phyloP scores from a whole-genome alignment of 2,797 vertebrate species.

The Enteromius anoplus region DNA sequence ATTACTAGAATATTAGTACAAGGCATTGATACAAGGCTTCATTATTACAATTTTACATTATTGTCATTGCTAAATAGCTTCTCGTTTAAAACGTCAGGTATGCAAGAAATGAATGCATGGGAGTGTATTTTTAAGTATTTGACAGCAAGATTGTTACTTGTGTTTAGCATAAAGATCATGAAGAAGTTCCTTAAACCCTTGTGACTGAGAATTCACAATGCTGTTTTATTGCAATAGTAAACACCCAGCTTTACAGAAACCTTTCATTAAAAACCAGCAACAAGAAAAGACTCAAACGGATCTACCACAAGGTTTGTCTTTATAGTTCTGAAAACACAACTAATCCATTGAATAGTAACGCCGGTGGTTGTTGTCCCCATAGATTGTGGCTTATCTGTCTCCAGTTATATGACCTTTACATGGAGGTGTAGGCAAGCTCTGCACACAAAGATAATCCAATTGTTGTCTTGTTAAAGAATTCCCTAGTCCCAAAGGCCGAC shows the following conservation, averaged over 20 bases:
- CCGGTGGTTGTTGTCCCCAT: conserved; percentile 40
- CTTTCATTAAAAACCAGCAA: conserved; percentile 17
- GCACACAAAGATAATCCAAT: conserved; percentile 67
- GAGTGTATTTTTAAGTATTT: not conserved
- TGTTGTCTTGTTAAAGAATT: conserved; percentile 70
- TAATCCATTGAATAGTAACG: conserved; percentile 52
- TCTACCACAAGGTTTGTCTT: not conserved
- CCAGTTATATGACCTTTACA: conserved; percentile 76
- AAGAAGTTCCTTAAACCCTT: conserved; percentile 5
- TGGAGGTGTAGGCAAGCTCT: conserved; percentile 62
- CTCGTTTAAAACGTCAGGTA: not conserved
- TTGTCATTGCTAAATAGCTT: not conserved
- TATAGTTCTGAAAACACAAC: conserved; percentile 45
- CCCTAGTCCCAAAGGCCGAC: conserved; percentile 69
- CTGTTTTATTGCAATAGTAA: conserved; percentile 3
- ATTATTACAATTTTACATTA: not conserved
- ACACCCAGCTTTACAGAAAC: conserved; percentile 6
- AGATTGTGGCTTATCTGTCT: conserved; percentile 68
- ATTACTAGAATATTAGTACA: too few relatives aligned
- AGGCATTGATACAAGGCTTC: not conserved
- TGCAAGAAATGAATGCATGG: not conserved
- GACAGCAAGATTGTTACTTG: not conserved
- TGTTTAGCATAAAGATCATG: not conserved
- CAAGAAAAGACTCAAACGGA: not conserved
- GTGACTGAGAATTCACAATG: not conserved